phyloP scores from a whole-genome alignment of 1,140 invertebrate genomes.

The Zaprionus ornatus region DNA sequence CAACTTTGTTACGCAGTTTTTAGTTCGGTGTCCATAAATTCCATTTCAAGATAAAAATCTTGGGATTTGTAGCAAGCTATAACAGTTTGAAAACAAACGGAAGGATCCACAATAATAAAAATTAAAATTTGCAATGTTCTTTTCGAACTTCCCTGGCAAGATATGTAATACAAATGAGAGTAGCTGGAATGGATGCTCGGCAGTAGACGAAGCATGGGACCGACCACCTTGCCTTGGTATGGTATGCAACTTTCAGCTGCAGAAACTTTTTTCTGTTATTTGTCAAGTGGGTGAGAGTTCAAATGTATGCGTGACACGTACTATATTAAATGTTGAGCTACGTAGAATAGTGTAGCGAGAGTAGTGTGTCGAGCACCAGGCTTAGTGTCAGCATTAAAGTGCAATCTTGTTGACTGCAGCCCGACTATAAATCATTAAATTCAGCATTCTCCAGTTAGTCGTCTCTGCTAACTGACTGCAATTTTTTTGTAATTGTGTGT shows the following conservation, averaged over 20 bases:
- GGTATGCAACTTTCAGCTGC: slow-evolving; percentile 33
- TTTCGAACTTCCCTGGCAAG: slow-evolving; percentile 35
- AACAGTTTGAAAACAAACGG: neutral
- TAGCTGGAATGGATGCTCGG: neutral
- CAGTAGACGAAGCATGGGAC: slow-evolving; percentile 1
- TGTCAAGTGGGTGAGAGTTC: slow-evolving; percentile 58
- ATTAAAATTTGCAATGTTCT: neutral
- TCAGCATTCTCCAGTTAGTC: slow-evolving; percentile 68
- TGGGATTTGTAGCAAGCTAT: too few species aligned
- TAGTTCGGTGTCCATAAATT: too few species aligned
- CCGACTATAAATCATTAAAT: slow-evolving; percentile 73
- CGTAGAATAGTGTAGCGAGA: slow-evolving; percentile 62
- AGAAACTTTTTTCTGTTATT: slow-evolving; percentile 51
- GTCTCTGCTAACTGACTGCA: slow-evolving; percentile 38
- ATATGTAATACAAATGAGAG: neutral
- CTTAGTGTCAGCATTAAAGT: slow-evolving; percentile 58
- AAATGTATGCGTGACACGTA: slow-evolving; percentile 75
- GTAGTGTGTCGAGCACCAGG: slow-evolving; percentile 31
- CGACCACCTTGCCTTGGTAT: slow-evolving; percentile 19
- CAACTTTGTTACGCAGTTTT: too few species aligned
- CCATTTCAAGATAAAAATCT: too few species aligned
- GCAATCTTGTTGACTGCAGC: slow-evolving; percentile 31
- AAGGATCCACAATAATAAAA: neutral
- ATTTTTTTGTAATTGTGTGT: slow-evolving; percentile 44
- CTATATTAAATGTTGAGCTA: slow-evolving; percentile 76